Percentiles rank a stretch among this genome's conserved stretches.
Evolutionary conservation across 2,888 invertebrate genomes (phyloP).

Genomic region (Spodoptera picta): DNA sequence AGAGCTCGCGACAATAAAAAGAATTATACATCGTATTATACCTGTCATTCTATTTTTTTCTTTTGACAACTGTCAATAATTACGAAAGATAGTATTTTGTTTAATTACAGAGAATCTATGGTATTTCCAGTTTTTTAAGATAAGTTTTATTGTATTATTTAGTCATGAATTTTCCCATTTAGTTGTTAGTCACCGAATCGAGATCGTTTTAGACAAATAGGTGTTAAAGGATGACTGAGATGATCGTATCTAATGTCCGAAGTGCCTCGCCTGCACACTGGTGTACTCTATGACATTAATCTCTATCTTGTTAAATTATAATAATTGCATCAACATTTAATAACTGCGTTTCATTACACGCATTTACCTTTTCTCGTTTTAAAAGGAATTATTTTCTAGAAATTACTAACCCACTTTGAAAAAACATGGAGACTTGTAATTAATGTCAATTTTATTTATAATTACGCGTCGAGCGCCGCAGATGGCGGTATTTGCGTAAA

Average conservation of each 20-base stretch:
- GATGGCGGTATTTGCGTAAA: constrained; percentile 69
- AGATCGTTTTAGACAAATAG: not conserved
- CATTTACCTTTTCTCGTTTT: constrained; percentile 69
- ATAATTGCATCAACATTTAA: constrained; percentile 76
- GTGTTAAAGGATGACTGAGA: no score
- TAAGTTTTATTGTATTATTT: constrained; percentile 2
- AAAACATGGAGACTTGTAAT: constrained; percentile 72
- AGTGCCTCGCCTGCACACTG: constrained; percentile 42
- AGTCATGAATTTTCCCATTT: constrained; percentile 2
- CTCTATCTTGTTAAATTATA: constrained; percentile 75
- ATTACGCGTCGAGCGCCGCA: constrained; percentile 67
- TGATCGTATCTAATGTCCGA: no score
- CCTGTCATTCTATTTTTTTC: constrained; percentile 19
- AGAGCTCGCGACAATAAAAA: constrained; percentile 17
- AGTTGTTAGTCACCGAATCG: not conserved
- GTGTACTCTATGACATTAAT: constrained; percentile 60
- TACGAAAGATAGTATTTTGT: constrained; percentile 6
- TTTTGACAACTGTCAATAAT: not conserved
- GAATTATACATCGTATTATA: constrained; percentile 16
- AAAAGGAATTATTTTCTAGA: constrained; percentile 80
- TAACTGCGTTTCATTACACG: constrained; percentile 74
- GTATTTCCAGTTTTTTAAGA: constrained; percentile 21
- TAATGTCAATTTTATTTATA: constrained; percentile 86
- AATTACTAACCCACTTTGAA: constrained; percentile 82
- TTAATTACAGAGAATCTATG: not conserved